phyloP scores from a whole-genome alignment of 2,113 vertebrate species.

The Potamarius usumacintae region DNA sequence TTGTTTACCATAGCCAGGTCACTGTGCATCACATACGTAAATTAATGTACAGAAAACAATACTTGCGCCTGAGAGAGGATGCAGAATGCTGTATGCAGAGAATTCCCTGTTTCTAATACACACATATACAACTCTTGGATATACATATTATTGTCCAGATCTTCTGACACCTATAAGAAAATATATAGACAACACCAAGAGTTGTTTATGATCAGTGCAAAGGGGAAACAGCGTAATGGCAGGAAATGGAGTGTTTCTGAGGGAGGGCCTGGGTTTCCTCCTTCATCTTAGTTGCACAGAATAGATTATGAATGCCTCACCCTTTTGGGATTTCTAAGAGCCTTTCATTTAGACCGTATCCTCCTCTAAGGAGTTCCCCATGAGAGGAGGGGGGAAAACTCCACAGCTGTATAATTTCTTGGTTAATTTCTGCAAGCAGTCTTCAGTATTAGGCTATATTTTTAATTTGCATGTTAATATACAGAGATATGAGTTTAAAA shows the following conservation, averaged over 20 bases:
- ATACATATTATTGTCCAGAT: conserved; percentile 10
- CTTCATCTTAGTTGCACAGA: conserved; percentile 7
- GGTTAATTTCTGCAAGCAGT: neutral
- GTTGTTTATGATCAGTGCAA: conserved; percentile 39
- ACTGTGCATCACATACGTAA: neutral
- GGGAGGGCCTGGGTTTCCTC: conserved; percentile 46
- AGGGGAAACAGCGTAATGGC: conserved; percentile 41
- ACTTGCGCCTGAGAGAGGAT: neutral
- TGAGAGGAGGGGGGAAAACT: neutral
- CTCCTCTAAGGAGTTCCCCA: neutral
- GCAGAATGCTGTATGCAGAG: neutral
- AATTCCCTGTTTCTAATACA: neutral
- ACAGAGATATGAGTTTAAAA: neutral
- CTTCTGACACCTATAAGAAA: conserved; percentile 5
- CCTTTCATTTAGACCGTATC: conserved; percentile 28
- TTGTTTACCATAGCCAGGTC: neutral
- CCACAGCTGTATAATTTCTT: neutral
- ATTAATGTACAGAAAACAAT: neutral
- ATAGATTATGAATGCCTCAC: conserved; percentile 5
- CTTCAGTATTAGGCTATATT: neutral
- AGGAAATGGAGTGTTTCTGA: conserved; percentile 42
- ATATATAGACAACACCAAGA: neutral
- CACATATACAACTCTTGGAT: too few relatives aligned
- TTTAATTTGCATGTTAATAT: neutral
- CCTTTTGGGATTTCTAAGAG: conserved; percentile 27